phyloP scores from a whole-genome alignment of 2,113 vertebrate genomes.

The Solea senegalensis region DNA sequence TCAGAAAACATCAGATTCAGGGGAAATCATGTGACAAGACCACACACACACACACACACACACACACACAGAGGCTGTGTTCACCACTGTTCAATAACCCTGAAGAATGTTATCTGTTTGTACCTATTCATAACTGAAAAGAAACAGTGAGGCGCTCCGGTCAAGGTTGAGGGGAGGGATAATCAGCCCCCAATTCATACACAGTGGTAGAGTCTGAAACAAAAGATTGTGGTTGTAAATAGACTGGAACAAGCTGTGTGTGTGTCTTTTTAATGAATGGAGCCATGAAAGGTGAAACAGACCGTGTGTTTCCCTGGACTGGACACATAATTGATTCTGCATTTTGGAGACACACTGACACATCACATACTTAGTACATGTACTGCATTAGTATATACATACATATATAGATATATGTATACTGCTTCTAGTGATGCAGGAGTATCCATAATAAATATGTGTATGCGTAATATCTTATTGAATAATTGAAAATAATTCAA shows the following conservation, averaged over 20 bases:
- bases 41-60: conserved; percentile 7
- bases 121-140: conserved; percentile 65
- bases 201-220: conserved; percentile 49
- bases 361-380: no score
- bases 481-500: no score
- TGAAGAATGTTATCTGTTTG: conserved; percentile 66
- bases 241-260: conserved; percentile 51
- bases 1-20: conserved; percentile 29
- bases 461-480: no score
- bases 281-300: conserved; percentile 44
- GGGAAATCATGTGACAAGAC: conserved; percentile 7
- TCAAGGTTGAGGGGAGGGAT: conserved; percentile 66
- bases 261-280: conserved; percentile 41
- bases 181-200: not conserved
- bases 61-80: conserved; percentile 10
- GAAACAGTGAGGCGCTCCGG: conserved; percentile 36
- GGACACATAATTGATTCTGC: conserved; percentile 39
- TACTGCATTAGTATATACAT: not conserved
- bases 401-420: not conserved
- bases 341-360: conserved; percentile 12
- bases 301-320: conserved; percentile 32
- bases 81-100: conserved; percentile 39
- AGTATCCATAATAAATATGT: no score
- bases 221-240: conserved; percentile 63
- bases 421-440: no score